Evolutionary conservation across 2,888 invertebrate species (phyloP), one percentile per base, ranked within the genome.

Genomic region (Alsophila aescularia): DNA sequence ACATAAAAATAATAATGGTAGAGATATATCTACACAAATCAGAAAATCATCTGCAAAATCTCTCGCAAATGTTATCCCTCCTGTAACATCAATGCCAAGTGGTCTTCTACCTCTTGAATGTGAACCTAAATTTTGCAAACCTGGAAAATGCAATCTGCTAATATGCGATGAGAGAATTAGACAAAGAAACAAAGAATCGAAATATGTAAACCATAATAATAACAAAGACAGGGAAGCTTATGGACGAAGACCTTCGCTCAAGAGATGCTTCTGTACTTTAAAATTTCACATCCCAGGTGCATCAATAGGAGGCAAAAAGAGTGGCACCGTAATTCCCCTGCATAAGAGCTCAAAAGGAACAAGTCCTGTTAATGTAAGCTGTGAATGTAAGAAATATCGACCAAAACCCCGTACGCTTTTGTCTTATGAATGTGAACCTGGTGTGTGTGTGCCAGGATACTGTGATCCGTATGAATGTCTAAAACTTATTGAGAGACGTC

Each of bases 361-460:
- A 1, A 49, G 50, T 8, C 7, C 32, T 24, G 7, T 18, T 12
- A 56, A 24, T n/a, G n/a, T n/a, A n/a, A n/a, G n/a, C n/a, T n/a
- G n/a, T n/a, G n/a, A n/a, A n/a, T n/a, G n/a, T 13, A 10, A 9
- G 10, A 44, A 12, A 6, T 24, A 31, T 6, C 43, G 36, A 12
- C 57, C 43, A 9, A 27, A 47, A 7, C 13, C 15, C 18, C 40
- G n/a, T 24, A 47, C 34, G n/a, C 42, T 51, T 48, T 44, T 64
- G 31, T 63, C 71, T 10, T 69, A 69, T 39, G 72, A 77, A 52
- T 74, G 74, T 57, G 71, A 75, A 42, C 73, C 71, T 14, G 67
- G 66, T 7, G 43, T 72, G 35, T 75, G 75, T 42, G 49, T 67
- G 13, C 73, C 75, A 2, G 69, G 66, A 6, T 34, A 65, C 32